These are phyloP conservation scores for Ceyx margarethae DNA, from an alignment of 2,113 vertebrate species.

Conservation along the genomic window DNA sequence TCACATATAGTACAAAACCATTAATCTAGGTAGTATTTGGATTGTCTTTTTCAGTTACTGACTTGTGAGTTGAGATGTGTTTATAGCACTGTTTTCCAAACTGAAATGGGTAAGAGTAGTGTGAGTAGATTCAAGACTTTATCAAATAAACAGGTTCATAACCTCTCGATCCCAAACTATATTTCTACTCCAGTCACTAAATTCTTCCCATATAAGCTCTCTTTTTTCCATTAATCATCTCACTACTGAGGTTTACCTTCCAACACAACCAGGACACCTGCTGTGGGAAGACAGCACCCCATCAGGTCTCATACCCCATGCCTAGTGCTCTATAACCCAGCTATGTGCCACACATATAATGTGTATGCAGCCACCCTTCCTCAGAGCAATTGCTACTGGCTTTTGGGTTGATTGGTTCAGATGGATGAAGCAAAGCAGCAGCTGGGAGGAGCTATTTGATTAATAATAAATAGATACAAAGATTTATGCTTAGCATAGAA, in stretches of 20 bases:
- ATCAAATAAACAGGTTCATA: conserved; percentile 20
- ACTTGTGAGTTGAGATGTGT: neutral
- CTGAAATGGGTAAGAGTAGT: neutral
- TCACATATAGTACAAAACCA: neutral
- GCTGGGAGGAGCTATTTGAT: conserved; percentile 73
- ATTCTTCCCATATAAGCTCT: conserved; percentile 57
- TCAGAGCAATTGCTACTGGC: conserved; percentile 28
- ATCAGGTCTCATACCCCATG: conserved; percentile 32
- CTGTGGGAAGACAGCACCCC: conserved; percentile 41
- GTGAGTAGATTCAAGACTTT: neutral
- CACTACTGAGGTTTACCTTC: conserved; percentile 51
- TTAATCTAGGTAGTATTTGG: neutral
- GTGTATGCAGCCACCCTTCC: conserved; percentile 18
- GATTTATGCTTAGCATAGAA: conserved; percentile 75
- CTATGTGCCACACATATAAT: conserved; percentile 40
- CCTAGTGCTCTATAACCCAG: conserved; percentile 47
- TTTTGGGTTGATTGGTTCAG: conserved; percentile 59
- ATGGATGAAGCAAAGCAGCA: conserved; percentile 65
- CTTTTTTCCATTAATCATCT: conserved; percentile 55
- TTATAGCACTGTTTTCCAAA: neutral
- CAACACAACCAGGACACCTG: conserved; percentile 30
- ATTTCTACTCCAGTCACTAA: conserved; percentile 38
- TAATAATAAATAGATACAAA: conserved; percentile 77
- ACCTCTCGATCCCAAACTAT: neutral
- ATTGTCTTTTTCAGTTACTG: neutral